A percentile compares a stretch with the other conserved stretches of the same genome.
Conservation (phyloP, 1,140 invertebrate genomes). For the Drosophila equinoxialis region DNA sequence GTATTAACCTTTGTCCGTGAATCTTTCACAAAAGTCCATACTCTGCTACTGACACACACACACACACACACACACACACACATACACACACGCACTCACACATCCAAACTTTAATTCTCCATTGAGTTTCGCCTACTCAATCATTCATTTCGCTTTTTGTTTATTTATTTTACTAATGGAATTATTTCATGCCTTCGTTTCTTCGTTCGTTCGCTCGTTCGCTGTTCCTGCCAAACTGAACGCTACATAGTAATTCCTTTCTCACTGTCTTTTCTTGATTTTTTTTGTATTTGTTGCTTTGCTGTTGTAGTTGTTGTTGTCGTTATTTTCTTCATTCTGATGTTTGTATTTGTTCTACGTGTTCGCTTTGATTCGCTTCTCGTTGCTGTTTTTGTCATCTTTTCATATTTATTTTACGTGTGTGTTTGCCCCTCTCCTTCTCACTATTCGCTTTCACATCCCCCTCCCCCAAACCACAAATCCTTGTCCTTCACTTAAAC, state of each 20-base stretch:
- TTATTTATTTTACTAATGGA: constrained; percentile 80
- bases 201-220: not conserved
- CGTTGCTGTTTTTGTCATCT: constrained; percentile 36
- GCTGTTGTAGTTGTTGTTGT: not conserved
- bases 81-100: constrained; percentile 10
- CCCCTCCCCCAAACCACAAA: not conserved
- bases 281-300: not conserved
- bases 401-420: constrained; percentile 50
- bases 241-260: constrained; percentile 7
- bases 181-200: constrained; percentile 57
- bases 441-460: constrained; percentile 1
- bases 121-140: constrained; percentile 53
- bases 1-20: constrained; percentile 40
- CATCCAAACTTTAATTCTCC: constrained; percentile 46
- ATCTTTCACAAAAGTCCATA: constrained; percentile 9
- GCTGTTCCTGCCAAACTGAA: not conserved
- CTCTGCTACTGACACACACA: constrained; percentile 26
- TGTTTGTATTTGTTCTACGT: constrained; percentile 45
- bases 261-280: not conserved
- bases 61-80: constrained; percentile 18
- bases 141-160: constrained; percentile 72
- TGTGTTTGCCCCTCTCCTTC: constrained; percentile 8
- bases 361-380: constrained; percentile 44
- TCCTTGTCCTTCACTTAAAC: not conserved
- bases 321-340: constrained; percentile 5